Conservation (phyloP, 2,888 invertebrate species). For the Disparrhopalites patrizii region DNA sequence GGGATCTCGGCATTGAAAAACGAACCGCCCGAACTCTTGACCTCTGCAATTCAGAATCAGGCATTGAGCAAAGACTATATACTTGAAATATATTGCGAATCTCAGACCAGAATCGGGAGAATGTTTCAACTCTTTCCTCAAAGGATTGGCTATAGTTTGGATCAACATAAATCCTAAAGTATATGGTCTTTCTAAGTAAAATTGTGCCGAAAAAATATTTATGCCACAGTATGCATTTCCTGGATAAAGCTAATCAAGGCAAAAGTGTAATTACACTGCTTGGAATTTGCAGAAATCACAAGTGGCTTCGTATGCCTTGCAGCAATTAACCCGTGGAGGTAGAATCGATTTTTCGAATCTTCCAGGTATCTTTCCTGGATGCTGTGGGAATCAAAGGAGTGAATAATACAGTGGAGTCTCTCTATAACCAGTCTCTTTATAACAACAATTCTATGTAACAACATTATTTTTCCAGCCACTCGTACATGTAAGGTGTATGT, state of each 20-base stretch:
- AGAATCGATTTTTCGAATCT: slow-evolving; percentile 31
- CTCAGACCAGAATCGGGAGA: slow-evolving; percentile 23
- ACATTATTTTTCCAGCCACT: too few species aligned
- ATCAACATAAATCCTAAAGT: too few species aligned
- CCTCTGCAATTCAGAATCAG: slow-evolving; percentile 30
- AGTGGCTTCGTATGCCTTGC: slow-evolving; percentile 38
- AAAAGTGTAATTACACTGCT: too few species aligned
- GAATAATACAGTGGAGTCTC: too few species aligned
- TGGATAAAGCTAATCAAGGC: too few species aligned
- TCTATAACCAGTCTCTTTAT: too few species aligned
- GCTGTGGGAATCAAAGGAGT: slow-evolving; percentile 42
- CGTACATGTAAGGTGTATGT: too few species aligned
- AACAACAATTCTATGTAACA: too few species aligned
- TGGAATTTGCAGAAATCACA: slow-evolving; percentile 39
- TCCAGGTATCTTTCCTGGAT: slow-evolving; percentile 41
- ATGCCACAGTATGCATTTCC: too few species aligned
- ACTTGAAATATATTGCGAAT: slow-evolving; percentile 35
- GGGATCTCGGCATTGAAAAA: slow-evolving; percentile 35
- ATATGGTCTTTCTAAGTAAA: too few species aligned
- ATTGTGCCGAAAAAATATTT: too few species aligned
- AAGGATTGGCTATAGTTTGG: slow-evolving; percentile 45
- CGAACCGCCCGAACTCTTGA: slow-evolving; percentile 39
- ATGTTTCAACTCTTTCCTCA: slow-evolving; percentile 31
- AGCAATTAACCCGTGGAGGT: slow-evolving; percentile 31
- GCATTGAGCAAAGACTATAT: slow-evolving; percentile 27